Conservation (phyloP, 2,113 vertebrate genomes). For the Myodes glareolus region DNA sequence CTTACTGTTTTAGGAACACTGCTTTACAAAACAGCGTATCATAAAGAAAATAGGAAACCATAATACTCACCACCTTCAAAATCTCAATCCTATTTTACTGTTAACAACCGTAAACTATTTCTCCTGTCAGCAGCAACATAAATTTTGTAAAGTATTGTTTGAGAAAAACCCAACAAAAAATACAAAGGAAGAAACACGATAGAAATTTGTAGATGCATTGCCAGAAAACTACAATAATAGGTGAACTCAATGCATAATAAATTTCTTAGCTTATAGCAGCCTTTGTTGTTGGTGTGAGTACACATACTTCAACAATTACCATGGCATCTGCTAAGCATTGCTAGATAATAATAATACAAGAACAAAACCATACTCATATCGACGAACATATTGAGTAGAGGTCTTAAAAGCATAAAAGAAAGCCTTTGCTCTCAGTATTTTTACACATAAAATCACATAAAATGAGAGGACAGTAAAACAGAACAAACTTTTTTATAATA, state of each 20-base stretch:
- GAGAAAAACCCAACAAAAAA: constrained; percentile 19
- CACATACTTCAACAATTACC: not conserved
- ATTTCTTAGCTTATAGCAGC: not conserved
- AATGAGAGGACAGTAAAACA: not conserved
- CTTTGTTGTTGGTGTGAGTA: not conserved
- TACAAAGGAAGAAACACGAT: constrained; percentile 16
- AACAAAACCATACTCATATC: constrained; percentile 5
- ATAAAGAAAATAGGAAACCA: constrained; percentile 39
- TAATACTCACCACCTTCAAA: constrained; percentile 21
- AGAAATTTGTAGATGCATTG: not conserved
- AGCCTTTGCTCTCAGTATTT: not conserved
- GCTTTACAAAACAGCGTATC: not conserved
- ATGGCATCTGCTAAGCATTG: not conserved
- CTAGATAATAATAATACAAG: not conserved
- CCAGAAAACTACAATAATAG: not conserved
- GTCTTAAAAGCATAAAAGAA: not conserved
- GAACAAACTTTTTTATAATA: not conserved
- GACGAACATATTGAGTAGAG: not conserved
- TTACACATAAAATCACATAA: constrained; percentile 27
- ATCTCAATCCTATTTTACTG: constrained; percentile 21
- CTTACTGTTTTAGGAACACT: constrained; percentile 20
- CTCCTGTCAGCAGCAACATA: constrained; percentile 1
- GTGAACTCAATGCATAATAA: not conserved
- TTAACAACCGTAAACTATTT: constrained; percentile 17
- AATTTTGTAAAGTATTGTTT: constrained; percentile 50